Percentiles rank a stretch among this genome's conserved stretches.
Evolutionary conservation across 2,888 invertebrate genomes (phyloP).

Genomic region (Diarsia brunnea): DNA sequence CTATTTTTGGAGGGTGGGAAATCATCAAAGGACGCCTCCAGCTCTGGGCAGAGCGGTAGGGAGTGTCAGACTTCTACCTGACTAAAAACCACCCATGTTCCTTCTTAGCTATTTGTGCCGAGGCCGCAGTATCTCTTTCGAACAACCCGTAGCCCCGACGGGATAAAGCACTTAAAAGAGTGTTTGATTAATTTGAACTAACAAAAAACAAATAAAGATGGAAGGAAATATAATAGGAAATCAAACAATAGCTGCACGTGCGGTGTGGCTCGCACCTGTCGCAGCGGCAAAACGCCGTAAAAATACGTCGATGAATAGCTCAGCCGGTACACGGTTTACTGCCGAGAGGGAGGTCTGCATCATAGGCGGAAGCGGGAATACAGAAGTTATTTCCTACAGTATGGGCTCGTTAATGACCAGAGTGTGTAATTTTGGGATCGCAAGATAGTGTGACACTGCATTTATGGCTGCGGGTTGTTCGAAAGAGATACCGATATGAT

Average conservation of each 20-base stretch:
- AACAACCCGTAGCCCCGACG: no score
- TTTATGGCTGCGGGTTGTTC: neutral
- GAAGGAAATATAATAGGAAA: constrained; percentile 2
- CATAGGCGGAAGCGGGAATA: constrained; percentile 8
- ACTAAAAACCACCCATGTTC: no score
- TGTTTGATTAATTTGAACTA: neutral
- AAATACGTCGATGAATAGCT: constrained; percentile 39
- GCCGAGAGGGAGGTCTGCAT: neutral
- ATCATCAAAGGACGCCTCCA: no score
- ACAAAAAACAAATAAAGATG: neutral
- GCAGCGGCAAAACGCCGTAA: constrained; percentile 19
- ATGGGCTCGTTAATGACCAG: neutral
- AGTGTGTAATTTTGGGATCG: neutral
- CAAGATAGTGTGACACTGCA: neutral
- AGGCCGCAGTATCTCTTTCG: no score
- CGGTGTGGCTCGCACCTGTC: constrained; percentile 33
- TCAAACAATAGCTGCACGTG: constrained; percentile 32
- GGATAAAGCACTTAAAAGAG: no score
- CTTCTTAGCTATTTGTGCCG: no score
- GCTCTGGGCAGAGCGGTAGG: no score
- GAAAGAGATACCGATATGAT: no score
- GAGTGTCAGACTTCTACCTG: no score
- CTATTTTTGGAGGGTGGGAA: no score
- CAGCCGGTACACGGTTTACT: constrained; percentile 4
- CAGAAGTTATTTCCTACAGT: neutral